Evolutionary conservation across 2,113 vertebrate species (phyloP).

Genomic region (Takifugu flavidus): DNA sequence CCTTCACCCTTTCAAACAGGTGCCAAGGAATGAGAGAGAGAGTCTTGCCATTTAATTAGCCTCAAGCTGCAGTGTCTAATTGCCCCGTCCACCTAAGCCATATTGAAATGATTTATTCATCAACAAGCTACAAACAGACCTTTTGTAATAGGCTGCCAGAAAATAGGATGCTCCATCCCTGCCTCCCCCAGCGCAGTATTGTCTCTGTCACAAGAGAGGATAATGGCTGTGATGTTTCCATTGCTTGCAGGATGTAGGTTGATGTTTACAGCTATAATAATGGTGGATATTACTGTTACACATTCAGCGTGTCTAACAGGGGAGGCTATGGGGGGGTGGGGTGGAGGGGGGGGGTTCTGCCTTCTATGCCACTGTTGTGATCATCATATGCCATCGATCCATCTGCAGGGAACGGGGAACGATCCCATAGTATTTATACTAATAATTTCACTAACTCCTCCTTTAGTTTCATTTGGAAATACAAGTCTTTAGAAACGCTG

Average conservation of each 20-base stretch:
- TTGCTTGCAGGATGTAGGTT: slow-evolving; percentile 47
- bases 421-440: neutral
- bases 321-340: slow-evolving; percentile 7
- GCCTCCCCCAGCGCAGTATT: slow-evolving; percentile 44
- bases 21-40: slow-evolving; percentile 39
- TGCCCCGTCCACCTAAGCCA: slow-evolving; percentile 68
- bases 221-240: slow-evolving; percentile 55
- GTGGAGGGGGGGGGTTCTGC: neutral
- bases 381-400: slow-evolving; percentile 6
- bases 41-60: slow-evolving; percentile 68
- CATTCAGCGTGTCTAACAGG: slow-evolving; percentile 25
- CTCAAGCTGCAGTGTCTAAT: slow-evolving; percentile 70
- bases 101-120: slow-evolving; percentile 77
- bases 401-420: slow-evolving; percentile 1
- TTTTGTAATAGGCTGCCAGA: slow-evolving; percentile 50
- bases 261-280: slow-evolving; percentile 53
- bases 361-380: slow-evolving; percentile 19
- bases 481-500: no score
- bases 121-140: slow-evolving; percentile 57
- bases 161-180: slow-evolving; percentile 45
- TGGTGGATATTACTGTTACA: slow-evolving; percentile 41
- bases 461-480: no score
- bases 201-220: slow-evolving; percentile 49
- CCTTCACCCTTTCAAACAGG: slow-evolving; percentile 49
- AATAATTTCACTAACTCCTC: no score